These are phyloP conservation scores for Pardosa pseudoannulata DNA, from an alignment of 2,888 invertebrate genomes.

Conservation along the genomic window DNA sequence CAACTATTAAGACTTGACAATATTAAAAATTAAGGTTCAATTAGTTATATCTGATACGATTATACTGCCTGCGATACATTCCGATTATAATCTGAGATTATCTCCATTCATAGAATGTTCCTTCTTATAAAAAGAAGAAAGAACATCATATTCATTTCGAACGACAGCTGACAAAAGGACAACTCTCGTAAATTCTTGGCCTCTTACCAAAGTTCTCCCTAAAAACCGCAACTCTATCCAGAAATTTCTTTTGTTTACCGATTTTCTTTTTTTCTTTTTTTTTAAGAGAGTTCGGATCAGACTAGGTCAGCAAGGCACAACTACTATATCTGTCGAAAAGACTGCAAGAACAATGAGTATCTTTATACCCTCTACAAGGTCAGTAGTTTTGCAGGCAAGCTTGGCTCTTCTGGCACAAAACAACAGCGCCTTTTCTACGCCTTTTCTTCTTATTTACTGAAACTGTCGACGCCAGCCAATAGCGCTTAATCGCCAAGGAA, in stretches of 20 bases:
- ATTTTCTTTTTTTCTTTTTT: slow-evolving; percentile 47
- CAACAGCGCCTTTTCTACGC: background rate
- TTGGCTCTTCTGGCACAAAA: background rate
- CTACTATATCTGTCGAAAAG: slow-evolving; percentile 51
- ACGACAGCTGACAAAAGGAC: background rate
- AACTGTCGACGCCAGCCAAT: background rate
- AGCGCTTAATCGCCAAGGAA: background rate
- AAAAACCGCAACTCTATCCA: slow-evolving; percentile 41
- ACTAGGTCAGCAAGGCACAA: slow-evolving; percentile 61
- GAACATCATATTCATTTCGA: no score
- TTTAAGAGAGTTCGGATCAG: slow-evolving; percentile 24
- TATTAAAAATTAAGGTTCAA: no score
- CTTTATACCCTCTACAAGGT: slow-evolving; percentile 54
- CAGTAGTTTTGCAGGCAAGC: slow-evolving; percentile 39
- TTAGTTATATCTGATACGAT: no score
- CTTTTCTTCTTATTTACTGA: background rate
- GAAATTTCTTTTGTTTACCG: slow-evolving; percentile 56
- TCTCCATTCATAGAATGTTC: no score
- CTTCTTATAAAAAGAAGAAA: no score
- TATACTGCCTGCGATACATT: no score
- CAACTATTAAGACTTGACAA: no score
- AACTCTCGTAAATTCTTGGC: slow-evolving; percentile 48
- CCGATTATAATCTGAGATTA: no score
- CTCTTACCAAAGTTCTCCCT: slow-evolving; percentile 29
- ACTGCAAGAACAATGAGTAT: slow-evolving; percentile 39